Base-by-base conservation (phyloP, 2,888 invertebrate genomes). In the Lucinisca nassula region DNA sequence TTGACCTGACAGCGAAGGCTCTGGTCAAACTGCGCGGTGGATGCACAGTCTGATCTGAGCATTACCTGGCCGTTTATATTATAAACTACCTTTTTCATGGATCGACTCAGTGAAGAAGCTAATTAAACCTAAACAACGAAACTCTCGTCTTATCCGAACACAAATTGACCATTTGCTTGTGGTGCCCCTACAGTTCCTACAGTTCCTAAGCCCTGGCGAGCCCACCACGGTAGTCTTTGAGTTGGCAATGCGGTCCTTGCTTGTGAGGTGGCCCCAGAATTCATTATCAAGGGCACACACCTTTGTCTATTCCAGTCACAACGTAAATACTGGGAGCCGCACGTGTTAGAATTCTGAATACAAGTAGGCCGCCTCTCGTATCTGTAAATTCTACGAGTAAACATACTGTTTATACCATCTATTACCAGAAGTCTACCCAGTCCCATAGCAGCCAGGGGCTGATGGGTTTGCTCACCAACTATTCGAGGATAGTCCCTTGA, bases 201-300 rank as follows among this genome's bases (percentile, higher is more conserved):
- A 0, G n/a, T 70, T 0, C 24, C 38, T 37, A 14, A 17, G 38
- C 2, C 70, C 72, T 85, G 89, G 40, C 87, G 58, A 12, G 87
- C 80, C 92, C 92, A 92, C 92, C 92, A 92, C 0, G 91, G 92
- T 12, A 83, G 38, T 24, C 85, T 74, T 76, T 90, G 89, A 12
- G 55, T 82, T 0, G 80, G 78, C 24, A 76, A 78, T 37, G 37
- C 67, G 14, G 76, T 38, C 14, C 30, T 38, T n/a, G 85, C 80
- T 12, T 83, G 74, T 24, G 73, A 74, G 14, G 79, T 51, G 37
- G 58, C 49, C 30, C 86, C 83, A 35, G 55, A 78, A 75, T 91
- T 91, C 92, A 92, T 92, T 12, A 92, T 92, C 70, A 92, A 82
- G 37, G 93, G 92, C 17, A 93, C 85, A 78, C 94, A 94, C n/a